A percentile compares a stretch with the other conserved stretches of the same genome.
Conservation (phyloP, 2,113 vertebrate species). For the Thinocorus orbignyianus region DNA sequence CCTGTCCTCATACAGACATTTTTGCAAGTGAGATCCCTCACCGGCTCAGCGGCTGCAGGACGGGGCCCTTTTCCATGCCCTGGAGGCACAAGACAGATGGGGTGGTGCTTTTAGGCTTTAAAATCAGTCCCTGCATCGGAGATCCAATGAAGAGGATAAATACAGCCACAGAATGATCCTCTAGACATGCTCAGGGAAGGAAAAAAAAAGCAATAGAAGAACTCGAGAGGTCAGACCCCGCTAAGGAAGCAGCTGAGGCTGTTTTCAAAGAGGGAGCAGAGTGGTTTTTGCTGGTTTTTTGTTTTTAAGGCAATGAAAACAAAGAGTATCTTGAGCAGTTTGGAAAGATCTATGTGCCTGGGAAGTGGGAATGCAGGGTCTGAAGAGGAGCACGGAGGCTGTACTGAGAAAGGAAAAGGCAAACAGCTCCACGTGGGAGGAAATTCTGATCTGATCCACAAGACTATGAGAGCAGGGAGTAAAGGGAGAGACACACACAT, state of each 20-base stretch:
- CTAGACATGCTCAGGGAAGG: neutral
- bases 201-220: neutral
- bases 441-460: neutral
- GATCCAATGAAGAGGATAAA: neutral
- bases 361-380: accelerated
- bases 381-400: neutral
- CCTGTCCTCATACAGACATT: too few species aligned
- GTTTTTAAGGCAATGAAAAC: neutral
- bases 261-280: neutral
- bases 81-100: conserved; percentile 29
- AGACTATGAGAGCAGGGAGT: accelerated
- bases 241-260: neutral
- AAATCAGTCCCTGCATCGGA: neutral
- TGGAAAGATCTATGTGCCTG: neutral
- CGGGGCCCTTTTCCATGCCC: neutral
- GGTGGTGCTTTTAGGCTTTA: conserved; percentile 27
- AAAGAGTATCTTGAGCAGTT: neutral
- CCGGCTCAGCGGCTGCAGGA: neutral
- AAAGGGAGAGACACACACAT: neutral
- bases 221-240: neutral
- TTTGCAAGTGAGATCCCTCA: neutral
- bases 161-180: neutral
- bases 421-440: accelerated
- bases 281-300: neutral
- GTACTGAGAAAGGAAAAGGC: neutral